Base-by-base conservation (phyloP, 53 echinoderm and acorn worm species). In the Luidia sarsii region DNA sequence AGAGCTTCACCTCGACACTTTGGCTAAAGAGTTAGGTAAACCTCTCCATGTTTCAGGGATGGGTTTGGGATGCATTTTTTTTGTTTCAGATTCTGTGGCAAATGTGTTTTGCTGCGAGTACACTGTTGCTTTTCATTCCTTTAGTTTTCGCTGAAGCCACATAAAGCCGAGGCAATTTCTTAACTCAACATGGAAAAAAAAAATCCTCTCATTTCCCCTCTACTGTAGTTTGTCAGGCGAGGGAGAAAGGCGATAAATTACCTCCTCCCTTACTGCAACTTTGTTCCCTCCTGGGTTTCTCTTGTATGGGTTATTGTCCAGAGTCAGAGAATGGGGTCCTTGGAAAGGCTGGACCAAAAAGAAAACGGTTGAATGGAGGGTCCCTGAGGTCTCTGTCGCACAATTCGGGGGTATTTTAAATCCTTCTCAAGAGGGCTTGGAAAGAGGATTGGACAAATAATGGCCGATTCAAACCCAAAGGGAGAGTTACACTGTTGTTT, bases 381-480 rank as follows among this genome's bases (percentile, higher is more conserved):
- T 57, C 57, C 59, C 57, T 35, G 16, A 39, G 75, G 60, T 56
- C 57, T 41, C n/a, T 16, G 20, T 18, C n/a, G 28, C 75, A 75
- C 75, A 75, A 75, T 75, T 34, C 19, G 7, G 45, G 48, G 45
- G 41, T 45, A 41, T 57, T 59, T 75, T 59, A 59, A 59, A 75
- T 59, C 60, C 57, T 59, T 48, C 59, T 74, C 74, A 57, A 57
- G 60, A 23, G 75, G n/a, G 45, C 39, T 52, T 15, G 57, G 16
- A 57, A 75, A 75, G 60, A 57, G 75, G 75, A 75, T 75, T 75
- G 75, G 75, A 37, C 39, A 75, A 75, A 75, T 59, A 75, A 59
- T 55, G 39, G 57, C 55, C 59, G 30, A 75, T 75, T 57, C 57
- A 59, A 30, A 13, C 28, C 11, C 29, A 75, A 52, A 35, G 10